Evolutionary conservation across 2,113 vertebrate genomes (phyloP), one percentile per base, ranked within the genome.

Genomic region (Casuarius casuarius): DNA sequence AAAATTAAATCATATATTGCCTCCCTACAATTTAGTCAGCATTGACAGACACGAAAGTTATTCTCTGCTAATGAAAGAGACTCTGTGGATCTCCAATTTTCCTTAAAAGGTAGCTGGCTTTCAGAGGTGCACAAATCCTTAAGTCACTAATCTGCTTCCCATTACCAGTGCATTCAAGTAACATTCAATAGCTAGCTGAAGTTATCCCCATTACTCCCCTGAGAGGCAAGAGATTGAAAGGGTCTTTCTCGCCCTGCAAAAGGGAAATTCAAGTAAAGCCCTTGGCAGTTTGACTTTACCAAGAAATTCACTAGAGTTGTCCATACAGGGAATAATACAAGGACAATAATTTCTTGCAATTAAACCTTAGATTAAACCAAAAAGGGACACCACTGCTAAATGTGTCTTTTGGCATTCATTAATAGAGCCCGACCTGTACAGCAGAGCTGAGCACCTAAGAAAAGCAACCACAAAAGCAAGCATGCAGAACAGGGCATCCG

Each of bases 21-120:
- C 29, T 90, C 49, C 29, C 46, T 83, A 85, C 65, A 66, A 80
- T 79, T 54, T 62, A 44, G 13, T 42, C 33, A 54, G 20, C 33
- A 59, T 6, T 15, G 10, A 42, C 0, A 2, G 35, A 22, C 15
- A 61, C 2, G 5, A 26, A 84, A 80, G 35, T 42, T 83, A 33
- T 35, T n/a, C 42, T 58, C 68, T 79, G 44, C 13, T 25, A 79
- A 1, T 19, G 42, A 52, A 6, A 59, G 9, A 84, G 8, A 59
- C 58, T 48, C 31, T 42, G 81, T 0, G 68, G 38, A 54, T 7
- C 70, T 1, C 4, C 0, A 6, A 5, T 42, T 52, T 80, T n/a
- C 63, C 13, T 40, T 16, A 59, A 17, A 68, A 67, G 10, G 23
- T 1, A 49, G 23, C 28, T 14, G 10, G 62, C 68, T 78, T 74